Base-by-base conservation (phyloP, 2,888 invertebrate genomes). In the Andrena bucephala region DNA sequence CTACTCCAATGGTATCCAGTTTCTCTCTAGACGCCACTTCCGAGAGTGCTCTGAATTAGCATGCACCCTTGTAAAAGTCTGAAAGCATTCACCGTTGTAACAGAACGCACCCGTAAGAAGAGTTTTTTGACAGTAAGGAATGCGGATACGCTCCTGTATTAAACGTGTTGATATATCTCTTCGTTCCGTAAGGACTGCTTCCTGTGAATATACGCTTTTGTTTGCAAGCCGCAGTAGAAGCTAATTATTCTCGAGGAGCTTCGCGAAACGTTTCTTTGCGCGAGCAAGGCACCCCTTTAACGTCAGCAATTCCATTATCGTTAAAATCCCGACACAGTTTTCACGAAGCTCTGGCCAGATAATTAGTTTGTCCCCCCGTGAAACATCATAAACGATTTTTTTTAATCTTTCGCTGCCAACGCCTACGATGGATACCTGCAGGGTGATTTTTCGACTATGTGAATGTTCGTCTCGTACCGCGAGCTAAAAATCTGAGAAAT, bases 131-230 rank as follows among this genome's bases (percentile, higher is more conserved):
- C 50, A 66, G 59, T 81, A 85, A 79, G 75, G 87, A 87, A 87
- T 86, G 85, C 76, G 69, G 71, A 79, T 10, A 72, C 60, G 67
- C 59, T 54, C 73, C 67, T 81, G 76, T 86, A 82, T 85, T 76
- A 76, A 87, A 71, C 78, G 33, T 79, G 70, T 84, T 86, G 72
- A 79, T 78, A 78, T 71, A 42, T 42, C 20, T 57, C 79, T 68
- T 62, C 67, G 72, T 66, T 66, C 77, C 70, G 83, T 77, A 81
- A 79, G 77, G 67, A 80, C 70, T 75, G 87, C 88, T 88, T 88
- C 81, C 62, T 88, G 86, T 87, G 80, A 71, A 81, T 79, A 42
- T 42, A 86, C 76, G 87, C 88, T 87, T 86, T 71, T 86, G 86
- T 86, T 86, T 77, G 81, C 74, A 77, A 85, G 74, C 63, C 62